Evolutionary conservation across 2,113 vertebrate species (phyloP), one percentile per base, ranked within the genome.

Genomic region (Zeus faber): DNA sequence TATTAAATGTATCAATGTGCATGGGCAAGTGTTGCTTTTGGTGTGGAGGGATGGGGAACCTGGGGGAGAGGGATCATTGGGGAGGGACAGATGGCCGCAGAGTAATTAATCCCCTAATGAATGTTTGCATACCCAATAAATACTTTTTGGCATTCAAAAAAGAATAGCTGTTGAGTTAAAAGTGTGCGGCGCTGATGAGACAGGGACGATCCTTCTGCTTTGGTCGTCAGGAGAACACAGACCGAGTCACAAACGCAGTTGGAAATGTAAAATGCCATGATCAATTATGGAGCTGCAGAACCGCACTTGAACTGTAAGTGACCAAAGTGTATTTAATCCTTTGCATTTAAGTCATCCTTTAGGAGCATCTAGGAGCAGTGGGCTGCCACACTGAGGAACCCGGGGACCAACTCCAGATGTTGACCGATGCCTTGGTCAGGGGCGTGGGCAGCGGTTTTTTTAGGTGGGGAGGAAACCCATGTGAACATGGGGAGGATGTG

Each of bases 81-180:
- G 41, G 33, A 37, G 24, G 73, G 66, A 49, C 73, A 85, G 72
- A 76, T 84, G 77, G 47, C 16, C 72, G 5, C n/a, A 25, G 21
- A 43, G 25, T 35, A 29, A 70, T 63, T 74, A 46, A 55, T 22
- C 54, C 50, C 44, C n/a, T 46, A 50, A 40, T 35, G 24, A 63
- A 50, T 74, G 62, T 72, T 66, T 76, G 59, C 62, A 55, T 65
- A 58, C 37, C 58, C 57, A 66, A 77, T 76, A 58, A 69, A 76
- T 5, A 33, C 52, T 64, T 60, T 65, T 62, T 70, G 70, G 75
- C 77, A 83, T 72, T 74, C 78, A 64, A 49, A 47, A 55, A 44
- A 58, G 50, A 37, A 59, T 43, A 65, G 48, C 71, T 65, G 52
- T 64, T 73, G 69, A 54, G 39, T 54, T 27, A 78, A 62, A 76